Base-by-base conservation (phyloP, 2,113 vertebrate genomes). In the Calyptommatus sinebrachiatus region DNA sequence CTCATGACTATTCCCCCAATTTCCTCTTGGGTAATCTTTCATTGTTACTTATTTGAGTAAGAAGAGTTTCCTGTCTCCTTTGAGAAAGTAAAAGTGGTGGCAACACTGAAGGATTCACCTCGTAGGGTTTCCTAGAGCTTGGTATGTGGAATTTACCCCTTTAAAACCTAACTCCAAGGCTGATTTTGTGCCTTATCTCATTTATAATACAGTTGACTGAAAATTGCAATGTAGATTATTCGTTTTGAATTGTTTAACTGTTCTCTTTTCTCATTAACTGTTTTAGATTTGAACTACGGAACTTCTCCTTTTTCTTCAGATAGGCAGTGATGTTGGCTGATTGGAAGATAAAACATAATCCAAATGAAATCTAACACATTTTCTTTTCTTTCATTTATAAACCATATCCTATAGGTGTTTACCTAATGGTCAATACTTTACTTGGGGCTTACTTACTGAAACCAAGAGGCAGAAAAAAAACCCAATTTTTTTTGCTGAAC, bases 1-100 rank as follows among this genome's bases (percentile, higher is more conserved):
- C 79, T 89, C 72, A 85, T 75, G 73, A 71, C 67, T 79, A 76
- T 82, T 84, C 79, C 73, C 71, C n/a, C 76, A 68, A 79, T 81
- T 90, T 93, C 88, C 88, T 91, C 84, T 91, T 78, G 75, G 73
- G 89, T 79, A 87, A 88, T 71, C 80, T 83, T 77, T 80, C 45
- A 28, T 86, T 88, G 71, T 79, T 87, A 50, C 85, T 79, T 12
- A 79, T 81, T 90, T 77, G 80, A 81, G 84, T 77, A 83, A 87
- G 31, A 76, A 68, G 69, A 48, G 73, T 85, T 92, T 91, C 62
- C 83, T 87, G 29, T 88, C 48, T 68, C 60, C 83, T 89, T 81
- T 84, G 68, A 3, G 35, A 92, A 75, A 29, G 18, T 62, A 22
- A 31, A 84, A 89, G 83, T 84, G 41, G 24, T 86, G 87, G n/a